Evolutionary conservation across 2,797 vertebrate species (phyloP).

Genomic region (Argentina silus): DNA sequence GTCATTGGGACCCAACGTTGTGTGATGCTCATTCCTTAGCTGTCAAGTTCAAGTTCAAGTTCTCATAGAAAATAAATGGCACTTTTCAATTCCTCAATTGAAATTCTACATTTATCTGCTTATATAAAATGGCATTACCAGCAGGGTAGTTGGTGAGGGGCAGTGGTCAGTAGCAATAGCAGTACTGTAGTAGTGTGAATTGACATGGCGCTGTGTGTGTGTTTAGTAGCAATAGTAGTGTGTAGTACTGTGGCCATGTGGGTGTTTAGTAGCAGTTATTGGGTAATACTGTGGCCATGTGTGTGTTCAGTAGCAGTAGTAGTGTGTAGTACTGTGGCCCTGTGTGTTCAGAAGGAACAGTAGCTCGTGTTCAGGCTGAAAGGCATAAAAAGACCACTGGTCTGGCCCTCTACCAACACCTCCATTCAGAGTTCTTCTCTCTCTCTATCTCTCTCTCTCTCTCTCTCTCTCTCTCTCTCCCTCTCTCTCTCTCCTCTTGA

Average conservation of each 20-base stretch:
- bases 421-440: background rate
- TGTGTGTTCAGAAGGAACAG: background rate
- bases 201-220: no score
- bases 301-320: background rate
- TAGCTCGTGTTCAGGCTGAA: background rate
- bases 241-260: no score
- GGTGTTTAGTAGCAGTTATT: background rate
- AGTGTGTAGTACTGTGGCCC: background rate
- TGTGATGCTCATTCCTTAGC: background rate
- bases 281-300: background rate
- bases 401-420: background rate
- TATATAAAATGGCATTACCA: no score
- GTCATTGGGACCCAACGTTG: no score
- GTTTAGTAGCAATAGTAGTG: background rate
- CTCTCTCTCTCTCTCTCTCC: background rate
- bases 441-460: background rate
- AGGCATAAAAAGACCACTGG: background rate
- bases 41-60: no score
- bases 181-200: no score
- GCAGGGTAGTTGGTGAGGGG: no score
- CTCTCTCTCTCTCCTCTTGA: background rate
- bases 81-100: no score
- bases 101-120: no score
- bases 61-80: background rate
- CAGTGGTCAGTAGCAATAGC: background rate